phyloP scores from a whole-genome alignment of 1,140 invertebrate species.

The Eupeodes corollae region DNA sequence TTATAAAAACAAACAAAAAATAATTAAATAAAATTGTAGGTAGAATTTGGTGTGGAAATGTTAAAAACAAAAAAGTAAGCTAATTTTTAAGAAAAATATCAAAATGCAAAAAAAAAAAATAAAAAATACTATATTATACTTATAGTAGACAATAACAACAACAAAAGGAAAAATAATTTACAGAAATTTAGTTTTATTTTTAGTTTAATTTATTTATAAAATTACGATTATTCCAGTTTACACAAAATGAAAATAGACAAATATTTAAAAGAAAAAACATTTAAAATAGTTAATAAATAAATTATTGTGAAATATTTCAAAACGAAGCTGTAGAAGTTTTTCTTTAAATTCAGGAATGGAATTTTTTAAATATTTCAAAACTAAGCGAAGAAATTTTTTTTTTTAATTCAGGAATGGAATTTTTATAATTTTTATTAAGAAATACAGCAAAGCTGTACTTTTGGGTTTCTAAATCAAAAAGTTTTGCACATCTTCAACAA shows the following conservation, averaged over 20 bases:
- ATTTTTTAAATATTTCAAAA: no score
- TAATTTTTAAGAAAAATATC: not conserved
- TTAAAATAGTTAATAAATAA: not conserved
- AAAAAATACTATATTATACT: conserved; percentile 10
- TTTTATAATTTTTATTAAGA: no score
- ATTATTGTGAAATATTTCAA: not conserved
- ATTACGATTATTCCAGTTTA: conserved; percentile 6
- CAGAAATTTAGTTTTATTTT: conserved; percentile 5
- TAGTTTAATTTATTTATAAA: conserved; percentile 7
- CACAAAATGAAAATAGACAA: no score
- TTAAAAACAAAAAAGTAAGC: not conserved
- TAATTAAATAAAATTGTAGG: no score
- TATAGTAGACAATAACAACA: conserved; percentile 11
- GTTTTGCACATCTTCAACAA: no score
- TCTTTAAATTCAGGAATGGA: no score
- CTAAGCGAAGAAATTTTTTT: no score
- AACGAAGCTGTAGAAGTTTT: not conserved
- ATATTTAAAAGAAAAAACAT: not conserved
- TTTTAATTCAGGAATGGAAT: no score
- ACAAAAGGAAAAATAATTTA: conserved; percentile 7
- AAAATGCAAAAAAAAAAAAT: not conserved
- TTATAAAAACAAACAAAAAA: no score
- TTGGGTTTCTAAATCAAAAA: no score
- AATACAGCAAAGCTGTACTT: no score
- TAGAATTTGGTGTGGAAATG: no score